Percentiles rank a stretch among this genome's conserved stretches.
Conservation (phyloP, 92 coral and sea anemone genomes). For the Porites divaricata region DNA sequence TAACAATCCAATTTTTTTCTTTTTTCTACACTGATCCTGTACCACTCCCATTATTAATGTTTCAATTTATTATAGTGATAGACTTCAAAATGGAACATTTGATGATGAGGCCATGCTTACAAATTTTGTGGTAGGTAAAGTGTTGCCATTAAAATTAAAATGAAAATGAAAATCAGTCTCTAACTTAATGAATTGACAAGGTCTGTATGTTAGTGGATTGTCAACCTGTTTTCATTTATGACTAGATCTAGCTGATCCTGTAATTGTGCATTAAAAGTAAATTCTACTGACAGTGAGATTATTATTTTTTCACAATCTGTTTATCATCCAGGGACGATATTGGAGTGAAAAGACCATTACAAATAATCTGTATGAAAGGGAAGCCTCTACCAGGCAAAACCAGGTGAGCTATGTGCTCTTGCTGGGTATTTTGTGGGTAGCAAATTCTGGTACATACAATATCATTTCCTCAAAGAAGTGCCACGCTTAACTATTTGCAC, state of each 20-base stretch:
- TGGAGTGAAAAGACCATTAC: constrained; percentile 88
- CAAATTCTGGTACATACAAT: neutral
- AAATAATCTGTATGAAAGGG: constrained; percentile 78
- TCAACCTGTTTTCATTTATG: neutral
- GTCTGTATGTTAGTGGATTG: neutral
- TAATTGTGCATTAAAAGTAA: neutral
- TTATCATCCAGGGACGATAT: constrained; percentile 52
- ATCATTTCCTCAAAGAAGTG: too few species aligned
- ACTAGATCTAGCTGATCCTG: neutral
- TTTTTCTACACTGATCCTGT: too few species aligned
- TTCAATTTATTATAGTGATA: constrained; percentile 63
- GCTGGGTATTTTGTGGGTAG: neutral
- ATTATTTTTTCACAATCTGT: neutral
- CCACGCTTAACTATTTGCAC: too few species aligned
- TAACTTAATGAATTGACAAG: too few species aligned
- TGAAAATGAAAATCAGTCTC: too few species aligned
- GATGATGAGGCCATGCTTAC: constrained; percentile 80
- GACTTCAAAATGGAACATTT: constrained; percentile 69
- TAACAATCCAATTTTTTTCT: too few species aligned
- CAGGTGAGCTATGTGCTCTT: constrained; percentile 61
- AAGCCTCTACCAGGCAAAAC: constrained; percentile 88
- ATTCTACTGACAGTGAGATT: too few species aligned
- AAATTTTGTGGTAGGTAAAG: constrained; percentile 58
- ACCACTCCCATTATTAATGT: neutral
- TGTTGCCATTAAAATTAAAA: too few species aligned